Conservation (phyloP, 2,888 invertebrate genomes). For the Sphaerophoria rueppellii region DNA sequence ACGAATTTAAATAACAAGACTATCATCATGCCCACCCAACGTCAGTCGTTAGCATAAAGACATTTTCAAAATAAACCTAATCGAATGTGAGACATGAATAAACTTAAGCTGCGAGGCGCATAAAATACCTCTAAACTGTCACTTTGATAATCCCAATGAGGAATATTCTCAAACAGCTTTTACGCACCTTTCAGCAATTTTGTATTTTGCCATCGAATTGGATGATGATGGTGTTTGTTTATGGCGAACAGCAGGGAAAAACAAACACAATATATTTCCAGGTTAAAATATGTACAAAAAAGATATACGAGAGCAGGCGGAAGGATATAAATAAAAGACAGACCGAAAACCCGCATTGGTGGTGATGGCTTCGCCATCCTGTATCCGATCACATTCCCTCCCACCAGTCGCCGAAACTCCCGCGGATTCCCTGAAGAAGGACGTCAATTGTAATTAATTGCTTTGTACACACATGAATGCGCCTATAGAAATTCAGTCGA, state of each 20-base stretch:
- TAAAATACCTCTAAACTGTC: constrained; percentile 2
- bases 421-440: constrained; percentile 10
- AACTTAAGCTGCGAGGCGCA: neutral
- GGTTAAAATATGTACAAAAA: neutral
- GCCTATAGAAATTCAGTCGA: constrained; percentile 14
- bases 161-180: neutral
- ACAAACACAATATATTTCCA: neutral
- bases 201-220: neutral
- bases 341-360: neutral
- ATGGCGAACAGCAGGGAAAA: neutral
- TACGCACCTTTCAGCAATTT: neutral
- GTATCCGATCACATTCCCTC: neutral
- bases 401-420: neutral
- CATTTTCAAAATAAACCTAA: neutral
- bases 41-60: neutral
- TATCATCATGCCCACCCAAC: neutral
- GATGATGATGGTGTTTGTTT: constrained; percentile 9
- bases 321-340: neutral
- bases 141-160: constrained; percentile 15
- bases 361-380: neutral
- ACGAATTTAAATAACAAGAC: neutral
- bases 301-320: neutral
- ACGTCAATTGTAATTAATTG: constrained; percentile 27
- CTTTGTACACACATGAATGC: constrained; percentile 30
- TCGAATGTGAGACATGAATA: neutral